Conservation (phyloP, 2,888 invertebrate species). For the Euplexia lucipara region DNA sequence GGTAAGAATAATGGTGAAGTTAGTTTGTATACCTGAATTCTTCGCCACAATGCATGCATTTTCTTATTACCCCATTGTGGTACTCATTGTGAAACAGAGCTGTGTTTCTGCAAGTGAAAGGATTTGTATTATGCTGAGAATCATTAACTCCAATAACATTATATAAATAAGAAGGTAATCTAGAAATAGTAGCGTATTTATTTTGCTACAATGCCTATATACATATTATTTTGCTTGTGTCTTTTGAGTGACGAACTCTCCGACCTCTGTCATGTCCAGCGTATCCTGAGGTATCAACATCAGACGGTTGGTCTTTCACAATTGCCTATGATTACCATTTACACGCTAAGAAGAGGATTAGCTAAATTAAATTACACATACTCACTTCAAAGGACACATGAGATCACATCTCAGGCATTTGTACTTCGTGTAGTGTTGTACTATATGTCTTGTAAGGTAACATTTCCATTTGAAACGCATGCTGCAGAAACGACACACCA, state of each 20-base stretch:
- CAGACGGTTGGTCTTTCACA: too few species aligned
- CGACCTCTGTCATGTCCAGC: too few species aligned
- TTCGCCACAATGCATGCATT: conserved; percentile 76
- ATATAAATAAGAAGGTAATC: too few species aligned
- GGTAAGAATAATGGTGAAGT: too few species aligned
- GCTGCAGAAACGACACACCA: conserved; percentile 78
- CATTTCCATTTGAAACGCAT: conserved; percentile 78
- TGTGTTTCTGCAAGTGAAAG: conserved; percentile 39
- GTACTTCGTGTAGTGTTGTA: conserved; percentile 74
- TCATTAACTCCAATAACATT: not conserved
- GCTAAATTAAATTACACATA: conserved; percentile 10
- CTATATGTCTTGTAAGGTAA: conserved; percentile 74
- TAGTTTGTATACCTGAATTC: conserved; percentile 77
- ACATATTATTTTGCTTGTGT: too few species aligned
- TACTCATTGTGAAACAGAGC: conserved; percentile 72
- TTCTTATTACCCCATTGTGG: conserved; percentile 75
- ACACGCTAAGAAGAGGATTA: too few species aligned
- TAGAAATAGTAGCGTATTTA: too few species aligned
- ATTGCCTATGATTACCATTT: too few species aligned
- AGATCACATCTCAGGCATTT: conserved; percentile 73
- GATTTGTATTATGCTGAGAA: not conserved
- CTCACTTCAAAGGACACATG: conserved; percentile 69
- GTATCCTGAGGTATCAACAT: too few species aligned
- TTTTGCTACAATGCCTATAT: too few species aligned
- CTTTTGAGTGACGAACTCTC: too few species aligned